Evolutionary conservation across 1,140 invertebrate species (phyloP).

Genomic region (Portunus trituberculatus): DNA sequence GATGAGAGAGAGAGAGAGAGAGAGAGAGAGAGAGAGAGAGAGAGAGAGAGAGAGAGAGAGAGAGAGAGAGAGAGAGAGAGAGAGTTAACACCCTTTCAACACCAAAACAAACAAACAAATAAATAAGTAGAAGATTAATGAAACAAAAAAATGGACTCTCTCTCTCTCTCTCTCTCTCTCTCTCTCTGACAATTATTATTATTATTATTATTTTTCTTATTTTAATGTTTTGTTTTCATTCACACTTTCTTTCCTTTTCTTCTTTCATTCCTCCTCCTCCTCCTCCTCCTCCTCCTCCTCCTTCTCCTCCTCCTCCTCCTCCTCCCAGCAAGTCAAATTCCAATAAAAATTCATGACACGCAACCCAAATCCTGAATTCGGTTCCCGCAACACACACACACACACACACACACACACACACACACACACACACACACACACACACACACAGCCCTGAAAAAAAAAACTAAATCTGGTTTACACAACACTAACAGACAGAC

Average conservation of each 20-base stretch:
- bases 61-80: too few species aligned
- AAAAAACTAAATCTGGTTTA: background rate
- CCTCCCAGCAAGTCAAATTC: background rate
- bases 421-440: background rate
- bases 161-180: too few species aligned
- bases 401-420: constrained; percentile 9
- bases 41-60: too few species aligned
- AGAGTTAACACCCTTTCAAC: too few species aligned
- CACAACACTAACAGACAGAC: background rate
- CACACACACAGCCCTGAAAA: background rate
- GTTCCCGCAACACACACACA: background rate
- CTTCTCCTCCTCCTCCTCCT: background rate
- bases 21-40: too few species aligned
- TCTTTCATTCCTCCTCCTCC: background rate
- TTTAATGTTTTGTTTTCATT: too few species aligned
- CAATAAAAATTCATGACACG: constrained; percentile 23
- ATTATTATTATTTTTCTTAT: background rate
- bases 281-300: background rate
- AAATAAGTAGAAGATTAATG: too few species aligned
- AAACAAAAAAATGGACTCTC: too few species aligned
- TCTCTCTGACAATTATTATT: too few species aligned
- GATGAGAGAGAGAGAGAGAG: background rate
- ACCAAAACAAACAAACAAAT: too few species aligned
- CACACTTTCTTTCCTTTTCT: background rate
- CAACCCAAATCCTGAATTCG: background rate